These are phyloP conservation scores for Erythrolamprus reginae DNA, from an alignment of 2,113 vertebrate genomes.

Conservation along the genomic window DNA sequence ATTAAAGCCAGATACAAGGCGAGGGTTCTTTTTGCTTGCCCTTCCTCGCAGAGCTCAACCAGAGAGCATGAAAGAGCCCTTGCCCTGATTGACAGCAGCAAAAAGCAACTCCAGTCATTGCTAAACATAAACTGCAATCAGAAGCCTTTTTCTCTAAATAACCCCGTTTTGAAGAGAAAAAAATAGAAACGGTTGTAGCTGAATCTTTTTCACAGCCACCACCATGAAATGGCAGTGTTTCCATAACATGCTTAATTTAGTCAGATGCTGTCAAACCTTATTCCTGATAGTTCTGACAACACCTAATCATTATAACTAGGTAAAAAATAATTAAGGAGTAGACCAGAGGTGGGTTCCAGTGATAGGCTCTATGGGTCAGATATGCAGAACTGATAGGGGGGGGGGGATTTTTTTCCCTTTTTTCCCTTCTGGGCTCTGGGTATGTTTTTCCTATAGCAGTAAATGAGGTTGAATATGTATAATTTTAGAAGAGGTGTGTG, in stretches of 20 bases:
- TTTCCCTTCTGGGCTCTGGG: no score
- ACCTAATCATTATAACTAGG: neutral
- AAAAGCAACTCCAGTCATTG: neutral
- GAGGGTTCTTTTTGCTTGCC: constrained; percentile 20
- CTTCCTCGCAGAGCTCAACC: constrained; percentile 33
- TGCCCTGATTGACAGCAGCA: neutral
- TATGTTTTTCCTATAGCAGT: no score
- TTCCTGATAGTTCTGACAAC: neutral
- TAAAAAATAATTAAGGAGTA: neutral
- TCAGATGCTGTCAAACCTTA: neutral
- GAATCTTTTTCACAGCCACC: neutral
- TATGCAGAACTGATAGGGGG: no score
- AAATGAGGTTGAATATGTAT: no score
- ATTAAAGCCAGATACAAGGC: neutral
- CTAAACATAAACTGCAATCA: constrained; percentile 10
- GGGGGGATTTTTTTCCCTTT: no score
- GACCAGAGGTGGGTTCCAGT: neutral
- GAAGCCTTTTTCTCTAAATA: neutral
- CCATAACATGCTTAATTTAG: neutral
- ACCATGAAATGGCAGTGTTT: neutral
- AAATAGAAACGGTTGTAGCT: neutral
- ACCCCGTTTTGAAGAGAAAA: neutral
- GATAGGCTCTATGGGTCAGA: no score
- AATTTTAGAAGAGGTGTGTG: no score
- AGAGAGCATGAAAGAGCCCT: constrained; percentile 29